A percentile compares a stretch with the other conserved stretches of the same genome.
These are phyloP conservation scores for Galleria mellonella DNA, from an alignment of 1,140 invertebrate genomes.

Conservation along the genomic window DNA sequence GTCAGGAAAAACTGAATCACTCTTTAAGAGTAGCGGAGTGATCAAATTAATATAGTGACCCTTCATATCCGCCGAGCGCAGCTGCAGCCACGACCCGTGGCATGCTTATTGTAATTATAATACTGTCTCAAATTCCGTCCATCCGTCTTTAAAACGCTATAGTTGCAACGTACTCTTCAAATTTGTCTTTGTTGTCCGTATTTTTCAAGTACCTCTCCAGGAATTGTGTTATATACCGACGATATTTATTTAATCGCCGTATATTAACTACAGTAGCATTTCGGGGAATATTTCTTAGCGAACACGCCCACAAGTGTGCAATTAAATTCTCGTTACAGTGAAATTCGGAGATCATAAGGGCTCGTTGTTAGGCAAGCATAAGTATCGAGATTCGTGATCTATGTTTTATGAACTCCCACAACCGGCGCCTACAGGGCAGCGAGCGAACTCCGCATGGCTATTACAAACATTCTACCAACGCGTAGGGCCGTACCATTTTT, in stretches of 20 bases:
- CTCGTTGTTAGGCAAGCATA: neutral
- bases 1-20: constrained; percentile 60
- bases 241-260: too few relatives aligned
- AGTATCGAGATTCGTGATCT: neutral
- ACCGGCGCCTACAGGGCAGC: too few relatives aligned
- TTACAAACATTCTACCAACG: too few relatives aligned
- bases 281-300: constrained; percentile 5
- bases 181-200: neutral
- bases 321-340: constrained; percentile 28
- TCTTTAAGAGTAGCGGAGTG: constrained; percentile 38
- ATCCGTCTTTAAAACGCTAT: constrained; percentile 14
- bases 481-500: constrained; percentile 13
- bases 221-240: too few relatives aligned
- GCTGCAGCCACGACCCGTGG: constrained; percentile 30
- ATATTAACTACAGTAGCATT: too few relatives aligned
- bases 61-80: constrained; percentile 49
- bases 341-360: constrained; percentile 16
- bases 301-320: constrained; percentile 14
- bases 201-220: neutral
- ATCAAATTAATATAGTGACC: constrained; percentile 58
- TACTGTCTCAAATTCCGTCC: constrained; percentile 8
- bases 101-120: constrained; percentile 41
- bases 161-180: too few relatives aligned
- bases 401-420: too few relatives aligned
- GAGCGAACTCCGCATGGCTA: too few relatives aligned